Base-by-base conservation (phyloP, 30 jellyfish, hydroid and myxozoan species). In the Nemopilema nomurai region DNA sequence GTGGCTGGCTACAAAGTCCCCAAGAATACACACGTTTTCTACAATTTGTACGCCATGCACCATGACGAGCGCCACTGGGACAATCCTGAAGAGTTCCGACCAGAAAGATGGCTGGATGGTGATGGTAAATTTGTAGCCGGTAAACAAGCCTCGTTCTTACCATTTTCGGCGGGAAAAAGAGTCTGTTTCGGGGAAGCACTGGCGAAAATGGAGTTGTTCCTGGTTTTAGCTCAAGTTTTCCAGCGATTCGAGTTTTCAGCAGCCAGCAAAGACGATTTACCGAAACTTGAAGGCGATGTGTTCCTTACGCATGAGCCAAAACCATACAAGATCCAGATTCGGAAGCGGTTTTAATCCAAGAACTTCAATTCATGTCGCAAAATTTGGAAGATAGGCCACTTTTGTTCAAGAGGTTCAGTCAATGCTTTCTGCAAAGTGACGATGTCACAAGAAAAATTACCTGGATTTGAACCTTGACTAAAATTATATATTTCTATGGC, bases 1-100 rank as follows among this genome's bases (percentile, higher is more conserved):
- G 65, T 85, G 28, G 89, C 71, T 19, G 94, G 94, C 64, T 85
- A 74, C 66, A 52, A 62, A n/a, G 29, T 85, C 30, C 88, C 94
- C 41, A 85, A 85, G 50, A 30, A 75, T 28, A 74, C 94, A 66
- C 88, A 85, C 70, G 94, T 85, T 31, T 62, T 80, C 89, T 80
- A 28, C 81, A 80, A 80, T 25, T 32, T 74, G 53, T 85, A 77
- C 64, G 82, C 89, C 22, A 62, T 85, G 16, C 94, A 85, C 52
- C 83, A 69, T 19, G 94, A 85, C 64, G 89, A 76, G 32, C 89
- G 82, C 13, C 76, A 85, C 30, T 85, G 87, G 89, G 50, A 63
- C 13, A 89, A 85, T 24, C 78, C 94, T 18, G 89, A 72, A 19
- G 74, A 24, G 9, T 85, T 85, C 75, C 71, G 30, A 18, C 94